These are phyloP conservation scores for Calephelis virginiensis DNA, from an alignment of 1,140 invertebrate species.

Conservation along the genomic window DNA sequence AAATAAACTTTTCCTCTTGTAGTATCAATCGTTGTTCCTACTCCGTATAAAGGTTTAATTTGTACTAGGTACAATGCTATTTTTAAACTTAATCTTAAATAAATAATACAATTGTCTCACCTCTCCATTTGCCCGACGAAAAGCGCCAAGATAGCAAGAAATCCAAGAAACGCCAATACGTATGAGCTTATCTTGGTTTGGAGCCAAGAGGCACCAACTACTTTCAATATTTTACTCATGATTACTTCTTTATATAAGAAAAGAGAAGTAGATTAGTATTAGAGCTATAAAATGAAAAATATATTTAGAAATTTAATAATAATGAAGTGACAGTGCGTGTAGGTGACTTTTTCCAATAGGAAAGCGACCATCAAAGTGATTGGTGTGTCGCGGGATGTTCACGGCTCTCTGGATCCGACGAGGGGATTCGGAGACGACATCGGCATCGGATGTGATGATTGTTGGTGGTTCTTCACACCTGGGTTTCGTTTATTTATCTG, in stretches of 20 bases:
- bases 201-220: slow-evolving; percentile 87
- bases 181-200: slow-evolving; percentile 86
- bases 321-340: slow-evolving; percentile 77
- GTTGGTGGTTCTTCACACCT: slow-evolving; percentile 46
- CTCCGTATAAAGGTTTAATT: too few species aligned
- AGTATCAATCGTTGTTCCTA: neutral
- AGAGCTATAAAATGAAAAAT: slow-evolving; percentile 75
- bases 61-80: too few species aligned
- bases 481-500: slow-evolving; percentile 40
- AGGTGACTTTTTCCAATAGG: slow-evolving; percentile 66
- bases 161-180: slow-evolving; percentile 82
- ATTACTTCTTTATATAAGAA: slow-evolving; percentile 32
- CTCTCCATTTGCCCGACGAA: slow-evolving; percentile 83
- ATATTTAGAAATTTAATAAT: slow-evolving; percentile 77
- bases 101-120: slow-evolving; percentile 48
- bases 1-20: slow-evolving; percentile 6
- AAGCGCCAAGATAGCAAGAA: slow-evolving; percentile 83
- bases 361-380: slow-evolving; percentile 68
- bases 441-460: slow-evolving; percentile 52
- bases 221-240: slow-evolving; percentile 84
- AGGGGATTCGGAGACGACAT: slow-evolving; percentile 47
- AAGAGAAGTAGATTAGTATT: slow-evolving; percentile 28
- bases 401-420: slow-evolving; percentile 46
- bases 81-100: too few species aligned
- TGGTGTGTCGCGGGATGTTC: slow-evolving; percentile 35